Conservation (phyloP, 2,888 invertebrate genomes). For the Tolmerus cingulatus region DNA sequence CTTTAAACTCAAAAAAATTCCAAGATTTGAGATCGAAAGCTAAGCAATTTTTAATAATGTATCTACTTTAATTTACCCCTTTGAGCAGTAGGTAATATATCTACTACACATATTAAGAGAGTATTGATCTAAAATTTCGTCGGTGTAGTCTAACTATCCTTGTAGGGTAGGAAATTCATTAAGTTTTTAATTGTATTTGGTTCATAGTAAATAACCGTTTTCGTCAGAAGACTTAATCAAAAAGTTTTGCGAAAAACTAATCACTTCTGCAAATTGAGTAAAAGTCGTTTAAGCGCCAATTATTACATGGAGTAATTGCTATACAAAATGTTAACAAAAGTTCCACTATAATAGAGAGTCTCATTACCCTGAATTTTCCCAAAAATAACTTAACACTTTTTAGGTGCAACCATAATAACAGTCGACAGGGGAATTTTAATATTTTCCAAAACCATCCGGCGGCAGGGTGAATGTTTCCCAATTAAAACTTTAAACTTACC, state of each 20-base stretch:
- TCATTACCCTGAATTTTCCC: neutral
- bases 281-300: neutral
- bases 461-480: neutral
- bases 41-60: too few species aligned
- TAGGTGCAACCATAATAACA: neutral
- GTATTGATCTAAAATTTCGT: too few species aligned
- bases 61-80: too few species aligned
- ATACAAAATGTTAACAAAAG: neutral
- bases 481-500: slow-evolving; percentile 52
- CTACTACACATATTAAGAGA: too few species aligned
- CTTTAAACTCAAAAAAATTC: too few species aligned
- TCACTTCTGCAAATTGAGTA: neutral
- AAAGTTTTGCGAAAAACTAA: neutral
- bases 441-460: neutral
- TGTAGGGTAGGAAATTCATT: too few species aligned
- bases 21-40: too few species aligned
- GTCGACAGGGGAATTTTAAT: neutral
- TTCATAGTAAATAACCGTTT: neutral
- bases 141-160: too few species aligned
- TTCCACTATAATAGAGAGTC: neutral
- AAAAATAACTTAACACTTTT: neutral
- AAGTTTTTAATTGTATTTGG: too few species aligned
- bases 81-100: too few species aligned
- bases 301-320: neutral
- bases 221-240: neutral